phyloP scores from a whole-genome alignment of 2,888 invertebrate genomes.

The Sussaba pulchella region DNA sequence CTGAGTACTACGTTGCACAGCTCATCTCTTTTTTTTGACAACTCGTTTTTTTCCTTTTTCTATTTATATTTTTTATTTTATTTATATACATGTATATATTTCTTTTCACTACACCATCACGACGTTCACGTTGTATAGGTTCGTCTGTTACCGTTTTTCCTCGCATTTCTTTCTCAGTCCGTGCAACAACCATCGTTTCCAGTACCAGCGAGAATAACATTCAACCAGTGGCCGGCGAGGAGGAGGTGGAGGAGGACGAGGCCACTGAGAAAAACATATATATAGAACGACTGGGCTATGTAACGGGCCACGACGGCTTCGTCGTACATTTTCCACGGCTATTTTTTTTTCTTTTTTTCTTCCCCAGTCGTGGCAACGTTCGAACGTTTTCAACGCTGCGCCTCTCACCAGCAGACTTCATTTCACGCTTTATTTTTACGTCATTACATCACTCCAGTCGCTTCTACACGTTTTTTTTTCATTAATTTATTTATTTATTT shows the following conservation, averaged over 20 bases:
- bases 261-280: conserved; percentile 28
- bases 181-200: conserved; percentile 43
- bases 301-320: conserved; percentile 2
- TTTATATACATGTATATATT: too few relatives aligned
- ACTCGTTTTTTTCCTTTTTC: not conserved
- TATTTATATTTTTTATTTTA: not conserved
- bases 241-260: conserved; percentile 7
- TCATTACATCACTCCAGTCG: not conserved
- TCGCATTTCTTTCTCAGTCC: conserved; percentile 28
- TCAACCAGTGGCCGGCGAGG: conserved; percentile 73
- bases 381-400: not conserved
- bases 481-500: not conserved
- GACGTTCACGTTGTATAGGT: not conserved
- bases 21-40: conserved; percentile 18
- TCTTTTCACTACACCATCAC: too few relatives aligned
- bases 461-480: not conserved
- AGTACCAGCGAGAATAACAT: conserved; percentile 67
- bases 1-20: conserved; percentile 5
- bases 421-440: conserved; percentile 9
- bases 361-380: not conserved
- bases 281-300: conserved; percentile 14
- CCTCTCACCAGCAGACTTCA: not conserved
- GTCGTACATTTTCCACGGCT: conserved; percentile 16
- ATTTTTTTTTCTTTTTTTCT: not conserved
- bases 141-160: conserved; percentile 18